A percentile compares a stretch with the other conserved stretches of the same genome.
Evolutionary conservation across 2,113 vertebrate species (phyloP).

Genomic region (Lipophrys pholis): DNA sequence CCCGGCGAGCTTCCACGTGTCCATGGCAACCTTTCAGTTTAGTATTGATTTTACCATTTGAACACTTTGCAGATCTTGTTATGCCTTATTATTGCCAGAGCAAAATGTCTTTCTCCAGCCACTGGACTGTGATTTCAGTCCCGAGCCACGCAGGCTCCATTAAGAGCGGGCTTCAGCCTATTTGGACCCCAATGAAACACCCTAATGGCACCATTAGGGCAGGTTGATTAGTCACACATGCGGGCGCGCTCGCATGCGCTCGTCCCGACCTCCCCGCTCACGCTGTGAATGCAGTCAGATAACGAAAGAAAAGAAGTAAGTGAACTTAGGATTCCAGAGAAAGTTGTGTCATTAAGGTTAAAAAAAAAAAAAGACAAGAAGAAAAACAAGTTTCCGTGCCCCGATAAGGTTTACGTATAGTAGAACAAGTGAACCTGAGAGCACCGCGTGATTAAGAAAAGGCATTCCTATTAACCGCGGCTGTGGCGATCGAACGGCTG

Average conservation of each 20-base stretch:
- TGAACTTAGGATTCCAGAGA: not conserved
- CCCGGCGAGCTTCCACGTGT: slow-evolving; percentile 52
- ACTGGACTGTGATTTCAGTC: slow-evolving; percentile 50
- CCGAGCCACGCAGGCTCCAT: slow-evolving; percentile 56
- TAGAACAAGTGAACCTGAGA: slow-evolving; percentile 12
- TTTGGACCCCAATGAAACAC: slow-evolving; percentile 60
- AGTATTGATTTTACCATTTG: slow-evolving; percentile 76
- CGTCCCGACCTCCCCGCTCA: slow-evolving; percentile 9
- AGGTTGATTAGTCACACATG: slow-evolving; percentile 63
- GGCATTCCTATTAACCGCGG: slow-evolving; percentile 11
- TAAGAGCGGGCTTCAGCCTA: slow-evolving; percentile 58
- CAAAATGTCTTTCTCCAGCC: slow-evolving; percentile 62
- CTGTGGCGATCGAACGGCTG: slow-evolving; percentile 4
- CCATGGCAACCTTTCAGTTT: slow-evolving; percentile 76
- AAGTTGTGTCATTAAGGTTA: not conserved
- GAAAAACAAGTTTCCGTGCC: not conserved
- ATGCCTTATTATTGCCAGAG: slow-evolving; percentile 66
- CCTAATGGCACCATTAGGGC: slow-evolving; percentile 69
- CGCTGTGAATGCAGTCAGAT: slow-evolving; percentile 6
- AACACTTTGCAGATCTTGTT: slow-evolving; percentile 77
- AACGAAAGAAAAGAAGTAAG: slow-evolving; percentile 1
- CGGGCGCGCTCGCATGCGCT: slow-evolving; percentile 26
- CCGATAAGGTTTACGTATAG: not conserved
- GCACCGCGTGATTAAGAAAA: slow-evolving; percentile 7
- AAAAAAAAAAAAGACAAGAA: too few relatives aligned